Evolutionary conservation across 1,140 invertebrate genomes (phyloP).

Genomic region (Drosophila malerkotliana): DNA sequence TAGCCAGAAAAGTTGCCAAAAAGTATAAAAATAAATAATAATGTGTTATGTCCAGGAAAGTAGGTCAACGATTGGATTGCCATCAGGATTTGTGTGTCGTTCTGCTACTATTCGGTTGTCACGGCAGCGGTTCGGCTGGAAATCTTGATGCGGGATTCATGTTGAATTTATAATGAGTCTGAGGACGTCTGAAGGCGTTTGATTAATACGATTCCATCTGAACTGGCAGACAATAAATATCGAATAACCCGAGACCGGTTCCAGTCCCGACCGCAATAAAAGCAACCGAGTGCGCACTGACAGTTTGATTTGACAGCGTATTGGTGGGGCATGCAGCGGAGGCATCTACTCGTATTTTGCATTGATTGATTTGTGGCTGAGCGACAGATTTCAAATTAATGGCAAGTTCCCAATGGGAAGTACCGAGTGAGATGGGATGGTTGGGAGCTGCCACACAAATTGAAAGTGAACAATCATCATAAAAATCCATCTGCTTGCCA

Average conservation of each 20-base stretch:
- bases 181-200: conserved; percentile 43
- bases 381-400: conserved; percentile 45
- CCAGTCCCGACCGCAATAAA: conserved; percentile 25
- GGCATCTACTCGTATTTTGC: conserved; percentile 20
- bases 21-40: conserved; percentile 14
- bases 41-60: conserved; percentile 47
- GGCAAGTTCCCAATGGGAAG: not conserved
- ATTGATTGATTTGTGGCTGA: conserved; percentile 58
- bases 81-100: conserved; percentile 51
- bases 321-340: conserved; percentile 1
- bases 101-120: conserved; percentile 50
- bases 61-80: conserved; percentile 73
- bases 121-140: conserved; percentile 28
- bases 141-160: conserved; percentile 22
- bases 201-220: conserved; percentile 51
- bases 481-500: conserved; percentile 38
- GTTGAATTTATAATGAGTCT: conserved; percentile 59
- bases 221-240: conserved; percentile 54
- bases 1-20: not conserved
- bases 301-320: conserved; percentile 55
- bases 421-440: too few relatives aligned
- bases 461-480: conserved; percentile 29
- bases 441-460: conserved; percentile 7
- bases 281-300: conserved; percentile 19
- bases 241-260: conserved; percentile 22